Evolutionary conservation across 1,140 invertebrate species (phyloP).

Genomic region (Brachionus calyciflorus): DNA sequence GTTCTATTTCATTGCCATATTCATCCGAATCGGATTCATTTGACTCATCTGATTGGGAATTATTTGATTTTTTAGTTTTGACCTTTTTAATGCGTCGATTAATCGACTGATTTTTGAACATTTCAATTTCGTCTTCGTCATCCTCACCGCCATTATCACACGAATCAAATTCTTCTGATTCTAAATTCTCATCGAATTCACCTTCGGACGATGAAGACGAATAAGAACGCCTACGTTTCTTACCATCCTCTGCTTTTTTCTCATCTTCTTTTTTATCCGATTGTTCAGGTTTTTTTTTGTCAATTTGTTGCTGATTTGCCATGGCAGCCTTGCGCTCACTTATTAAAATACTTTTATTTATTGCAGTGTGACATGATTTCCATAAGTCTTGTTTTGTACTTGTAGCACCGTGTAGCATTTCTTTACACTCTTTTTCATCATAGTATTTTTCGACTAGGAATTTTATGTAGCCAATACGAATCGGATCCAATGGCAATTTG

Average conservation of each 20-base stretch:
- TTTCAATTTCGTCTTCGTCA: neutral
- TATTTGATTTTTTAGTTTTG: constrained; percentile 8
- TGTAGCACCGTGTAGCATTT: constrained; percentile 38
- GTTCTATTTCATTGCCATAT: constrained; percentile 34
- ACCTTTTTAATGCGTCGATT: neutral
- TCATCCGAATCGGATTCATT: constrained; percentile 25
- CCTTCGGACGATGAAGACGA: neutral
- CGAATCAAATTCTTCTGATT: constrained; percentile 34
- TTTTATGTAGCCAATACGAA: constrained; percentile 41
- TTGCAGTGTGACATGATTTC: constrained; percentile 46
- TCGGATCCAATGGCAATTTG: constrained; percentile 25
- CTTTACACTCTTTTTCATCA: constrained; percentile 44
- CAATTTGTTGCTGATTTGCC: neutral
- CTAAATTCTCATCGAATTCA: neutral
- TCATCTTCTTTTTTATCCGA: neutral
- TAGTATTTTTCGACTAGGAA: constrained; percentile 46
- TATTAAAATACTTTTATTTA: constrained; percentile 44
- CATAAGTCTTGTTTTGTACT: constrained; percentile 43
- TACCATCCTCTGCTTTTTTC: neutral
- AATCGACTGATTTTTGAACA: constrained; percentile 12
- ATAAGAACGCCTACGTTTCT: constrained; percentile 1
- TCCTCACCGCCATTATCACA: neutral
- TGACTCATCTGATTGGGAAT: constrained; percentile 14
- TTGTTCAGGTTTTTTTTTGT: neutral
- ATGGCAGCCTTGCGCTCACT: constrained; percentile 39